Percentiles rank a stretch among this genome's conserved stretches.
phyloP scores from a whole-genome alignment of 2,113 vertebrate genomes.

The Origma solitaria region DNA sequence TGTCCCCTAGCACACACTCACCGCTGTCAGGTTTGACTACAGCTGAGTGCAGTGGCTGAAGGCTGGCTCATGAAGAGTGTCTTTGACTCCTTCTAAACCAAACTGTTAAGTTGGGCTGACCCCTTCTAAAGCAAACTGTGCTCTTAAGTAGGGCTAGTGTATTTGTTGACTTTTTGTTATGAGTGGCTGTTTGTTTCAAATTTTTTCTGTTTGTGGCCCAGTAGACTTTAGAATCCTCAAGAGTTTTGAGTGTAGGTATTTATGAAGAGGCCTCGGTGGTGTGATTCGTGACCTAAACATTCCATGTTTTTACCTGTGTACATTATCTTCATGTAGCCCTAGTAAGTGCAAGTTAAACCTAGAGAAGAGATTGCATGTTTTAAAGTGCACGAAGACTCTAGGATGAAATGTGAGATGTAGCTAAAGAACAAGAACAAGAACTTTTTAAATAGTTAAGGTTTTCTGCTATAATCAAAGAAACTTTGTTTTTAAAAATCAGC shows the following conservation, averaged over 20 bases:
- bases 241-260: not conserved
- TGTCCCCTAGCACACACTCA: not conserved
- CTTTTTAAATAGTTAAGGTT: not conserved
- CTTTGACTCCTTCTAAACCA: not conserved
- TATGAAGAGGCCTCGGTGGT: not conserved
- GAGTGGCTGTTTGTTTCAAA: not conserved
- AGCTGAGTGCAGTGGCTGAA: not conserved
- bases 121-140: not conserved
- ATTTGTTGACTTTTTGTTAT: not conserved
- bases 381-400: not conserved
- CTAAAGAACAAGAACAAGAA: not conserved
- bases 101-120: not conserved
- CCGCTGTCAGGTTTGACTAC: fast-evolving
- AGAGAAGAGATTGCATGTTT: not conserved
- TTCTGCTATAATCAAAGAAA: not conserved
- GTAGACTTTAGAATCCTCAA: not conserved
- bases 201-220: not conserved
- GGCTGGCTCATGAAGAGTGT: not conserved
- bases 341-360: not conserved
- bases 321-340: not conserved
- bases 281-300: not conserved
- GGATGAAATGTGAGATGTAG: not conserved
- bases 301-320: not conserved
- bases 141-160: not conserved
- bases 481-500: not conserved